phyloP scores from a whole-genome alignment of 1,140 invertebrate species.

The Drosophila takahashii region DNA sequence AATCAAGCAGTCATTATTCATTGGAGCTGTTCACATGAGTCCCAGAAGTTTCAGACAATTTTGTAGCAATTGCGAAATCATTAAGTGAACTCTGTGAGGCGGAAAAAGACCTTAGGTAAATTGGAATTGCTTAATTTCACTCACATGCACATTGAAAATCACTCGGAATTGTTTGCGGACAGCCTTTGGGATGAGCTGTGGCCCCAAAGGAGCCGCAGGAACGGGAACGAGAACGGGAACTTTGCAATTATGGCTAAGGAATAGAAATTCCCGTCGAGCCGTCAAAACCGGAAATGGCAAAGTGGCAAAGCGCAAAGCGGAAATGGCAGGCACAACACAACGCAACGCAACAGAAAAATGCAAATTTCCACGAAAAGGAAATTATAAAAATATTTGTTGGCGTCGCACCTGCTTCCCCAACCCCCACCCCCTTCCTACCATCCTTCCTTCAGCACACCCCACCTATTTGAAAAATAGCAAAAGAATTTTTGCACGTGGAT shows the following conservation, averaged over 20 bases:
- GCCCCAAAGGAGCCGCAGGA: slow-evolving; percentile 1
- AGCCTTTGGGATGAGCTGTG: slow-evolving; percentile 13
- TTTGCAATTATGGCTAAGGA: slow-evolving; percentile 59
- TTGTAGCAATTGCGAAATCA: slow-evolving; percentile 2
- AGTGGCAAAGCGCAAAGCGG: slow-evolving; percentile 69
- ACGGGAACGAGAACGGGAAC: slow-evolving; percentile 12
- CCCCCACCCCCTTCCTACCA: background rate
- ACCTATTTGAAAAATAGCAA: slow-evolving; percentile 15
- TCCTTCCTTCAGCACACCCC: background rate
- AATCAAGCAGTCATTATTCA: slow-evolving; percentile 30
- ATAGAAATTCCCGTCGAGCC: slow-evolving; percentile 47
- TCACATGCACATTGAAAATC: slow-evolving; percentile 57
- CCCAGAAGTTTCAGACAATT: slow-evolving; percentile 5
- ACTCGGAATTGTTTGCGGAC: slow-evolving; percentile 42
- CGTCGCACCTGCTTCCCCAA: background rate
- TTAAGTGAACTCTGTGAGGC: slow-evolving; percentile 8
- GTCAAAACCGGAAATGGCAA: slow-evolving; percentile 77
- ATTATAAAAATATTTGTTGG: slow-evolving; percentile 76
- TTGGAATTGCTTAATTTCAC: slow-evolving; percentile 57
- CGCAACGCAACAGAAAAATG: slow-evolving; percentile 58
- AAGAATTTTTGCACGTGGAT: slow-evolving; percentile 72
- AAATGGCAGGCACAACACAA: slow-evolving; percentile 62
- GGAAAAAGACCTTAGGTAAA: slow-evolving; percentile 28
- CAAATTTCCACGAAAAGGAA: slow-evolving; percentile 68
- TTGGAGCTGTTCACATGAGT: slow-evolving; percentile 12